A percentile compares a stretch with the other conserved stretches of the same genome.
phyloP scores from a whole-genome alignment of 2,113 vertebrate species.

The Menidia beryllina region DNA sequence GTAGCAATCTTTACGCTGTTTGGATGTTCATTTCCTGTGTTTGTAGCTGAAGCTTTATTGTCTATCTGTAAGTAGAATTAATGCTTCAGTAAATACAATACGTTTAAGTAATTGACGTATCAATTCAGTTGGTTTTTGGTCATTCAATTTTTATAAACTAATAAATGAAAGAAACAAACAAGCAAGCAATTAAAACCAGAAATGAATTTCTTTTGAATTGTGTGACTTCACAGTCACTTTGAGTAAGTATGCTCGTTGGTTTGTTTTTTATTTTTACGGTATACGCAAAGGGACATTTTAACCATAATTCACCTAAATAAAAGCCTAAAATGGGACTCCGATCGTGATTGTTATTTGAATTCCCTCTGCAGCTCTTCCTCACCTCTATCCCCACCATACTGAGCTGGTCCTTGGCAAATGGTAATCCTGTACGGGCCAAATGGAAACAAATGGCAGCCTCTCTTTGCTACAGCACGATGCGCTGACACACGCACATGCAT shows the following conservation, averaged over 20 bases:
- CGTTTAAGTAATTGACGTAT: too few relatives aligned
- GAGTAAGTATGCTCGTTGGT: neutral
- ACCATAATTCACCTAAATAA: neutral
- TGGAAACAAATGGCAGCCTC: slow-evolving; percentile 70
- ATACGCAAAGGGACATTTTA: neutral
- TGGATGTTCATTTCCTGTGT: too few relatives aligned
- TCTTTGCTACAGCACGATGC: slow-evolving; percentile 47
- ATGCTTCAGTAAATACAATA: too few relatives aligned
- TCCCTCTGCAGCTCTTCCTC: slow-evolving; percentile 14
- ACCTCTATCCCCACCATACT: slow-evolving; percentile 22
- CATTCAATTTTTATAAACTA: too few relatives aligned
- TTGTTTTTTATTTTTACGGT: neutral
- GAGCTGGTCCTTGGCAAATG: slow-evolving; percentile 63
- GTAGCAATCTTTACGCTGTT: too few relatives aligned
- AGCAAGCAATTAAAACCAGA: too few relatives aligned
- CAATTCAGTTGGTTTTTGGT: too few relatives aligned
- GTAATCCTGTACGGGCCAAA: slow-evolving; percentile 56
- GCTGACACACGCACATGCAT: slow-evolving; percentile 56
- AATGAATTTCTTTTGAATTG: too few relatives aligned
- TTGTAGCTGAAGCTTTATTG: too few relatives aligned
- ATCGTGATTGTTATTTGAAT: slow-evolving; percentile 20
- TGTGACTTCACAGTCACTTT: neutral
- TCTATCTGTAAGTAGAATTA: too few relatives aligned
- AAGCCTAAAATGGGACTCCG: neutral
- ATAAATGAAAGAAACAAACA: too few relatives aligned